Evolutionary conservation across 2,797 vertebrate species (phyloP).

Genomic region (Sylvia borin): DNA sequence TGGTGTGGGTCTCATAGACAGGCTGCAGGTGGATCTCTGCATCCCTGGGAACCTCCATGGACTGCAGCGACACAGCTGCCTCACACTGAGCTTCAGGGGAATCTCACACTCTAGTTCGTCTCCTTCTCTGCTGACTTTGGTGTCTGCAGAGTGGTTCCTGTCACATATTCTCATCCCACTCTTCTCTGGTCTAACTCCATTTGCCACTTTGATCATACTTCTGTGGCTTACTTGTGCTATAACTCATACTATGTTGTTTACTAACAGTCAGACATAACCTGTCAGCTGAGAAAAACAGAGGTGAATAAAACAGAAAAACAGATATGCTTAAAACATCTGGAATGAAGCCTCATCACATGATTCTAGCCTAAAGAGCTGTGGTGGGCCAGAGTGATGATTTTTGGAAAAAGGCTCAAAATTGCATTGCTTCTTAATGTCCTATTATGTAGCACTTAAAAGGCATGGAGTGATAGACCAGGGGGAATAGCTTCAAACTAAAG

Average conservation of each 20-base stretch:
- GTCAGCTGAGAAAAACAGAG: neutral
- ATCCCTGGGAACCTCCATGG: neutral
- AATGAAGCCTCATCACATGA: neutral
- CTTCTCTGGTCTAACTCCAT: neutral
- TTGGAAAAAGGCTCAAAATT: neutral
- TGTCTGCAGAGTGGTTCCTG: neutral
- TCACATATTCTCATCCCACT: fast-evolving
- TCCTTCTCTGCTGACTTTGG: neutral
- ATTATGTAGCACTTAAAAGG: neutral
- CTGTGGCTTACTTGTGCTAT: neutral
- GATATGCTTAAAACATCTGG: neutral
- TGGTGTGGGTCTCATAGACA: too few relatives aligned
- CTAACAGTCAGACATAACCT: neutral
- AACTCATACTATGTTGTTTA: neutral
- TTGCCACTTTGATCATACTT: neutral
- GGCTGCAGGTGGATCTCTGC: neutral
- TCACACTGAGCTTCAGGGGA: neutral
- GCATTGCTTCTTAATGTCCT: neutral
- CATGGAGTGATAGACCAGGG: neutral
- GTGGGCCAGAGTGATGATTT: neutral
- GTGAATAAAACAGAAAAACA: neutral
- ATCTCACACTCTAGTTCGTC: neutral
- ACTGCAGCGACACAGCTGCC: neutral
- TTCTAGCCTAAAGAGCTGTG: neutral
- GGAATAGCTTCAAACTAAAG: neutral